These are phyloP conservation scores for Phyto melanocephala DNA, from an alignment of 2,888 invertebrate species.

Conservation along the genomic window DNA sequence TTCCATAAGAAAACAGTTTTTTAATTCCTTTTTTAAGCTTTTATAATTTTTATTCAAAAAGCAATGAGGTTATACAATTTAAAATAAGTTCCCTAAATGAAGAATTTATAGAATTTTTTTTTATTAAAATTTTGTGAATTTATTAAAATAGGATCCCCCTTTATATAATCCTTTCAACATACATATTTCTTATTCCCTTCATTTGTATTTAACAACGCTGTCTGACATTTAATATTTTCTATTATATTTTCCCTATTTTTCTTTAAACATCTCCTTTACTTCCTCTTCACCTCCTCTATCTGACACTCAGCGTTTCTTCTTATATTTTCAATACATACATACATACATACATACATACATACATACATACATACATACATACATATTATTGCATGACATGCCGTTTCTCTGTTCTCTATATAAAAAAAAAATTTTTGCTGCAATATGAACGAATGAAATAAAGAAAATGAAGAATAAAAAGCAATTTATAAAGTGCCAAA, in stretches of 20 bases:
- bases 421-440: background rate
- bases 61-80: too few relatives aligned
- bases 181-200: background rate
- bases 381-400: constrained; percentile 32
- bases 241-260: background rate
- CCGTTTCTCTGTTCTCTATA: constrained; percentile 4
- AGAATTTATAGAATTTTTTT: too few relatives aligned
- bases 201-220: constrained; percentile 12
- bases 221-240: constrained; percentile 27
- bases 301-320: background rate
- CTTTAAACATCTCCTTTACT: background rate
- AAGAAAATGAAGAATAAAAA: constrained; percentile 29
- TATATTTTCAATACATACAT: constrained; percentile 14
- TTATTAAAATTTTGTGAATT: too few relatives aligned
- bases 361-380: too few relatives aligned
- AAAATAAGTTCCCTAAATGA: too few relatives aligned
- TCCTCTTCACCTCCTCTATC: too few relatives aligned
- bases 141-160: too few relatives aligned
- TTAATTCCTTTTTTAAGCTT: too few relatives aligned
- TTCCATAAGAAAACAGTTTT: too few relatives aligned
- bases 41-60: too few relatives aligned
- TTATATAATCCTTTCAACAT: too few relatives aligned
- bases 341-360: background rate
- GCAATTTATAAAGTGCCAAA: constrained; percentile 65
- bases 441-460: constrained; percentile 41